phyloP scores from a whole-genome alignment of 2,113 vertebrate genomes.

The Toxotes jaculatrix region DNA sequence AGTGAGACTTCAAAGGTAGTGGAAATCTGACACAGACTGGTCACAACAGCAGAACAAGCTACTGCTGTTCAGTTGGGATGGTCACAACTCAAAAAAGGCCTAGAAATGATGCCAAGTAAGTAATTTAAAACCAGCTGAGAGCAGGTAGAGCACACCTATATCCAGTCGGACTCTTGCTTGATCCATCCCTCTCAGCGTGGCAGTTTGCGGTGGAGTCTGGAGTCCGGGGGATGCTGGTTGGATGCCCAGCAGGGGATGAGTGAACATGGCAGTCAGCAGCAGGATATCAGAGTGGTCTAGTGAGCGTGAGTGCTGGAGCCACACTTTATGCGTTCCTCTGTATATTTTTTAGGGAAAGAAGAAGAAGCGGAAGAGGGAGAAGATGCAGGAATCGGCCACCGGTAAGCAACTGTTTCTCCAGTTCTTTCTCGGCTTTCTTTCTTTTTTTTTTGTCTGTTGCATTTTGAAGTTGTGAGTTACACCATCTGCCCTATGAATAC shows the following conservation, averaged over 20 bases:
- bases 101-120: neutral
- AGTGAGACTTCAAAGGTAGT: constrained; percentile 56
- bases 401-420: constrained; percentile 83
- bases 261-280: constrained; percentile 83
- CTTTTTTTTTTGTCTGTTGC: constrained; percentile 13
- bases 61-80: neutral
- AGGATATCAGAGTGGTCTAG: constrained; percentile 83
- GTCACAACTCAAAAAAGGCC: neutral
- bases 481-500: constrained; percentile 16
- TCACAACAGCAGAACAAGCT: constrained; percentile 23
- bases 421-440: neutral
- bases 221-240: constrained; percentile 71
- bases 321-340: constrained; percentile 85
- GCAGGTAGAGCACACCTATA: neutral
- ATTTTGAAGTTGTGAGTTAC: constrained; percentile 43
- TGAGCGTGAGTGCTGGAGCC: constrained; percentile 86
- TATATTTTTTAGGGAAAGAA: constrained; percentile 96
- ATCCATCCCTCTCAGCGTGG: constrained; percentile 66
- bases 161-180: neutral
- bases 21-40: constrained; percentile 15
- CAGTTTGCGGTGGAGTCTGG: constrained; percentile 60
- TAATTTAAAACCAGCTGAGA: constrained; percentile 13
- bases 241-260: constrained; percentile 82
- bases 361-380: constrained; percentile 99
- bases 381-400: constrained; percentile 95